Evolutionary conservation across 2,113 vertebrate species (phyloP), one percentile per base, ranked within the genome.

Genomic region (Podilymbus podiceps): DNA sequence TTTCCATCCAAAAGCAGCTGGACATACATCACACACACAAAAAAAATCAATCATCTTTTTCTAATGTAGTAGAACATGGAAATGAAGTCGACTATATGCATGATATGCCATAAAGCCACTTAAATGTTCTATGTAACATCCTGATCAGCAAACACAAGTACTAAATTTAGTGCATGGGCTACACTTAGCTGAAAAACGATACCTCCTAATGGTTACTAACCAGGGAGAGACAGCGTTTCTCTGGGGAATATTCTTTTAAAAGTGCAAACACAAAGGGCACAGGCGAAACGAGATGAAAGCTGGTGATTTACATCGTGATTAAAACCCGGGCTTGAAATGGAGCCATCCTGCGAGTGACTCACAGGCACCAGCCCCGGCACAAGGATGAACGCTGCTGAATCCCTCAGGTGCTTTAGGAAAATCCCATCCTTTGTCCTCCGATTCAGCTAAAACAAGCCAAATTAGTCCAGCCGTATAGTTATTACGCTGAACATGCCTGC

Each of bases 111-210:
- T 50, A 96, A 90, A 96, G 75, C 50, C 63, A 73, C 85, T 96
- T 90, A 88, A 64, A 79, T 50, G 91, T 85, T 95, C 78, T 60
- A n/a, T 68, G 60, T 50, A 89, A 85, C 91, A 85, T 94, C 85
- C 88, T 90, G 71, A 91, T 59, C 74, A 62, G 94, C 78, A 85
- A 92, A 93, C 6, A 4, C 44, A 53, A 71, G 90, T 33, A 93
- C 88, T 96, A 94, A 88, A 90, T 96, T 93, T 94, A 96, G 95
- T 69, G 81, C 62, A 47, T 1, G 2, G 55, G 72, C 91, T 93
- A 79, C 95, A 96, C 91, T 96, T 93, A 95, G 85, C 90, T 95
- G 93, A 73, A 96, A 95, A 66, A 71, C 85, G 82, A 95, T 77
- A 79, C 69, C 71, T 94, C 71, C 78, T 94, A 90, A 95, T 89